Base-by-base conservation (phyloP, 2,797 vertebrate species). In the Tympanoctomys barrerae region DNA sequence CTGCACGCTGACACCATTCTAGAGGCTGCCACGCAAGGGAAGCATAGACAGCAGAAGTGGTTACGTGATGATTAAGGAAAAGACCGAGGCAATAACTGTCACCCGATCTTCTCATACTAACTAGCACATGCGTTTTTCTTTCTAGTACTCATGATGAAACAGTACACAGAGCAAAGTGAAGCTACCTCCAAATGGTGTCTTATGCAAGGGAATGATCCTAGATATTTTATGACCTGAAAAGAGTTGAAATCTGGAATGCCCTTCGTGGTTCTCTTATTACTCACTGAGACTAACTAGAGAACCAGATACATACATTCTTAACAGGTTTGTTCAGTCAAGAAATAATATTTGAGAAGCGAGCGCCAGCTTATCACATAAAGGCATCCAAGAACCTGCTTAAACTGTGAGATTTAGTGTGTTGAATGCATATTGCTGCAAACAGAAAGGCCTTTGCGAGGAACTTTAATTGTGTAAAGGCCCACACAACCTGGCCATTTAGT, bases 381-480 rank as follows among this genome's bases (percentile, higher is more conserved):
- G 33, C 64, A 78, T 42, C 24, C 8, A 84, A 49, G 52, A 90
- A 84, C 83, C 49, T 95, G 62, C 77, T 68, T 80, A 85, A 57
- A 39, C 61, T 68, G 9, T 4, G 6, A 79, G 19, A 82, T 11
- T n/a, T 19, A 80, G 16, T 70, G 90, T 26, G 54, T 42, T 87
- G 79, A 93, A 68, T 75, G 10, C 31, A 84, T 5, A 26, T 31
- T 54, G 28, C 6, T 7, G 52, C 33, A 78, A 54, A 36, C 13
- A 11, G 52, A 88, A 77, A 95, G 64, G 80, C 16, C 61, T 90
- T 87, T 90, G 71, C 84, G 64, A 94, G 57, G 73, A 95, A 91
- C 26, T 59, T 42, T 81, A 91, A 86, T 54, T 88, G 26, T 78
- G 49, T 46, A 61, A 83, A 94, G 54, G 57, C 18, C 61, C 64